Conservation (phyloP, 2,113 vertebrate species). For the Nicator chloris region DNA sequence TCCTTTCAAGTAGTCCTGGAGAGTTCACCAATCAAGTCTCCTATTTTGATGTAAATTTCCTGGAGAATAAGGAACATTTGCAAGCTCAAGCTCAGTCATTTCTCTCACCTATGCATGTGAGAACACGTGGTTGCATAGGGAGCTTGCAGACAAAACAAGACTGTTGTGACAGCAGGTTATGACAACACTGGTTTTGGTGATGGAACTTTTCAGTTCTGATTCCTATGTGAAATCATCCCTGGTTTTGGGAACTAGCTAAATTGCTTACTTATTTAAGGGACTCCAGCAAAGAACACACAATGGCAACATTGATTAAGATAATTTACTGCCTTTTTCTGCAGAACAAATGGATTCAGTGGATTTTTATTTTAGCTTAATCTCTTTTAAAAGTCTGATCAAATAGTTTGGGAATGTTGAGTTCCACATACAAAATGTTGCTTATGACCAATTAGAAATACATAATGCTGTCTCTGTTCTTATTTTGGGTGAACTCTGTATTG, state of each 20-base stretch:
- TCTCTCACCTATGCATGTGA: rapidly evolving
- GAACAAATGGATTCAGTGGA: not conserved
- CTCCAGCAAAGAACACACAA: not conserved
- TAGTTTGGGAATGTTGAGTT: slow-evolving; percentile 26
- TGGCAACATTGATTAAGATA: not conserved
- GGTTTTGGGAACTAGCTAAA: not conserved
- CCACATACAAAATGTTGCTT: not conserved
- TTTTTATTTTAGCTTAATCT: slow-evolving; percentile 12
- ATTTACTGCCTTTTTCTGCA: not conserved
- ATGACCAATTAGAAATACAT: slow-evolving; percentile 8
- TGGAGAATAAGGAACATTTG: not conserved
- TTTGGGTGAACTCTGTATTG: not conserved
- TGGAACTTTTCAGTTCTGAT: not conserved
- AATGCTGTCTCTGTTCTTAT: slow-evolving; percentile 35
- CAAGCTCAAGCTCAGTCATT: not conserved
- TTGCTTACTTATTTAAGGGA: not conserved
- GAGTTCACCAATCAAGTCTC: not conserved
- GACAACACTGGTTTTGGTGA: not conserved
- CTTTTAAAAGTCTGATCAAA: slow-evolving; percentile 38
- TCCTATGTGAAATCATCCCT: not conserved
- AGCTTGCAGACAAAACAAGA: not conserved
- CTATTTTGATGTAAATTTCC: not conserved
- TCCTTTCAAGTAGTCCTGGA: not conserved
- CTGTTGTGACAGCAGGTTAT: not conserved
- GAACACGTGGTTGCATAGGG: not conserved